Conservation (phyloP, 2,113 vertebrate genomes). For the Onychostruthus taczanowskii region DNA sequence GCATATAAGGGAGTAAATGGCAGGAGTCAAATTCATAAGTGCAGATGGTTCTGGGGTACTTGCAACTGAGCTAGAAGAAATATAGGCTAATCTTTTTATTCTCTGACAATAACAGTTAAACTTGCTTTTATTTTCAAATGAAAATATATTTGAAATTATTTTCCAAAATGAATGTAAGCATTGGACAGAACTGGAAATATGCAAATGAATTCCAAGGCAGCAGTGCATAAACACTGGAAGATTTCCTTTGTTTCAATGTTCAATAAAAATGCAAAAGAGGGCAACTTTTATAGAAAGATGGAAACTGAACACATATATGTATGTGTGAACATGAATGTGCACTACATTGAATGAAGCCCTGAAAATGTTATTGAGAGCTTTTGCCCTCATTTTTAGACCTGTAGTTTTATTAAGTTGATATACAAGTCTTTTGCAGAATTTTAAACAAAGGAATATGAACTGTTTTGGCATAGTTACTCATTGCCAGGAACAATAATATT, state of each 20-base stretch:
- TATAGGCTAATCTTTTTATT: background rate
- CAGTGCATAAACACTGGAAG: background rate
- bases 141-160: background rate
- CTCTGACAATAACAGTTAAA: background rate
- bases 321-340: background rate
- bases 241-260: background rate
- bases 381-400: background rate
- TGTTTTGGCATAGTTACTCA: background rate
- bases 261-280: background rate
- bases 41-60: background rate
- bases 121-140: background rate
- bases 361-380: background rate
- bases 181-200: background rate
- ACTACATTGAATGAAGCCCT: background rate
- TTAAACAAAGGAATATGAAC: background rate
- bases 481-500: background rate
- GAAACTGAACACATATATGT: background rate
- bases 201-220: background rate
- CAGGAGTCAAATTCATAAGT: background rate
- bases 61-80: background rate
- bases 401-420: background rate
- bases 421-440: background rate
- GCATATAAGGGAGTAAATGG: background rate
- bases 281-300: background rate
- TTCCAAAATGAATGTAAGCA: background rate